Evolutionary conservation across 2,888 invertebrate species (phyloP), one percentile per base, ranked within the genome.

Genomic region (Leucoma salicis): DNA sequence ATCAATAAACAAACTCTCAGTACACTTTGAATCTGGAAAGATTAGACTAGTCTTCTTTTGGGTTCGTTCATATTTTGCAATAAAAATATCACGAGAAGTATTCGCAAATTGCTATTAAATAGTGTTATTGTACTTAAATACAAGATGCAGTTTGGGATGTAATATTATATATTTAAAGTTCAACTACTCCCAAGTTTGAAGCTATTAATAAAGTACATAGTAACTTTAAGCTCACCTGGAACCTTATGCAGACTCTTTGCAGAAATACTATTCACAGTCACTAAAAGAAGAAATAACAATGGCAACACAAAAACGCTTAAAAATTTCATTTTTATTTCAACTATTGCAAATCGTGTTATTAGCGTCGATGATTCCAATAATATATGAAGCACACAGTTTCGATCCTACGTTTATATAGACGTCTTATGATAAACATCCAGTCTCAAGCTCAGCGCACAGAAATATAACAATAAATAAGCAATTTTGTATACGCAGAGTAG

Each of bases 381-480:
- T 62, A 46, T 70, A 57, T 64, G 66, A n/a, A 53, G 46, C 58
- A 47, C 36, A 55, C 52, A 39, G 44, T 42, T 31, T 42, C 45
- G 54, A 42, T 52, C 50, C 44, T 60, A 43, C 65, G 54, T 59
- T 66, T 74, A 69, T 76, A 75, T 77, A 74, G 51, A 63, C 61
- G 53, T 58, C 53, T 49, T 55, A 54, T 56, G 69, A 74, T 74
- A 72, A 74, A 74, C 69, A 67, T 51, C 54, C 42, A 53, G 57
- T 52, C 52, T 48, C 49, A 34, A 38, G 46, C 36, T 41, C 24
- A 14, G 12, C 12, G 15, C 35, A n/a, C 6, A 14, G 5, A 8
- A n/a, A n/a, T n/a, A n/a, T n/a, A n/a, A n/a, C n/a, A n/a, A n/a
- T n/a, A n/a, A n/a, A n/a, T n/a, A n/a, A n/a, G n/a, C n/a, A n/a